Evolutionary conservation across 92 coral and sea anemone species (phyloP), one percentile per base, ranked within the genome.

Genomic region (Phenganax marumi): DNA sequence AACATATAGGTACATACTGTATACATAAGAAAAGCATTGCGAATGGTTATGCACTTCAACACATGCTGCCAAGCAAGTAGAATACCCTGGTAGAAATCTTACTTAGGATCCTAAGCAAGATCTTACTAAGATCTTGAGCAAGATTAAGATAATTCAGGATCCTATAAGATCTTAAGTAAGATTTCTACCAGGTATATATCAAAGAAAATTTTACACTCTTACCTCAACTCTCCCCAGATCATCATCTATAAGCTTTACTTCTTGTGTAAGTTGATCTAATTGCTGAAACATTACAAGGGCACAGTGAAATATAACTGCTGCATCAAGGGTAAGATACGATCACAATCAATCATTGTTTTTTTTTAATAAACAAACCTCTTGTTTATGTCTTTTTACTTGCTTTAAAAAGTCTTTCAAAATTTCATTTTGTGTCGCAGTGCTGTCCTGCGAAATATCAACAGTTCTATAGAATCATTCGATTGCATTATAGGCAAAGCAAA

Each of bases 221-320:
- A 92, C 97, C 91, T 85, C 84, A 3, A 92, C 98, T 88, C 91
- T 94, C 68, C 80, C 82, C 91, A 94, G 89, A 86, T 94, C 98
- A 81, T 94, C 97, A 84, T 94, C 98, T 54, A 94, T 94, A 47
- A 94, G 90, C 56, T 94, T 90, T 46, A 94, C 91, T 80, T 94
- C 98, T 88, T 93, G 91, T 19, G 98, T 94, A 58, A 94, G 84
- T 88, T 94, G 98, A 70, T 94, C 97, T 73, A 94, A 94, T 94
- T 94, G 98, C 98, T 94, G 65, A 50, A 75, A 70, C 16, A 57
- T 12, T 13, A 12, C 11, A 47, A 9, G 16, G 26, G 8, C 48
- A 17, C 18, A 12, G 43, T 33, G 43, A 33, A 33, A 5, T 1
- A 33, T 33, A 1, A 5, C 43, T 33, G 43, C 5, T 33, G 5